Conservation (phyloP, 2,797 vertebrate species). For the Diplodus puntazzo region DNA sequence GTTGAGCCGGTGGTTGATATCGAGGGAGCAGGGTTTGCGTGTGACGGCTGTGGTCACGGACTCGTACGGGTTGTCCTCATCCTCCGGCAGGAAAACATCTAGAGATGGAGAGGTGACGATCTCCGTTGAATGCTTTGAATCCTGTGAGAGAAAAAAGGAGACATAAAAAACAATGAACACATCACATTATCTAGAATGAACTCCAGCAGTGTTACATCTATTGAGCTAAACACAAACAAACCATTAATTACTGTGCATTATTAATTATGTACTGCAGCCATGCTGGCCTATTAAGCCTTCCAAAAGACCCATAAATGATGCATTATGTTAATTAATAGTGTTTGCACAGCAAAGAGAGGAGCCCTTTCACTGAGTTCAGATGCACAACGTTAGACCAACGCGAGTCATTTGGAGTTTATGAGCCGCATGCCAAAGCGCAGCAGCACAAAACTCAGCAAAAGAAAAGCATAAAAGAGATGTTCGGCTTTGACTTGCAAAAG, state of each 20-base stretch:
- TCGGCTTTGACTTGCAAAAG: background rate
- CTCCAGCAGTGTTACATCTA: constrained; percentile 6
- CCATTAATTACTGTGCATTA: constrained; percentile 19
- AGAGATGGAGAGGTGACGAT: constrained; percentile 89
- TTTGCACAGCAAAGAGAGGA: constrained; percentile 20
- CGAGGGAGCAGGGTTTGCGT: constrained; percentile 94
- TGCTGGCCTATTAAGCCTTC: constrained; percentile 25
- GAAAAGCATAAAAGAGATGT: background rate
- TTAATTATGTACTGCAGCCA: constrained; percentile 40
- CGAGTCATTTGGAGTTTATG: constrained; percentile 1
- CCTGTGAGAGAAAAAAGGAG: constrained; percentile 76
- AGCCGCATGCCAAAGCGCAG: background rate
- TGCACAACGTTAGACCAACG: background rate
- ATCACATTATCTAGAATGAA: constrained; percentile 1
- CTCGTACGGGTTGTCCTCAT: constrained; percentile 93
- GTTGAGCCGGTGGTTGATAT: constrained; percentile 89
- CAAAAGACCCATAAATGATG: constrained; percentile 22
- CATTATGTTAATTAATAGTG: constrained; percentile 27
- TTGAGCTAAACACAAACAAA: constrained; percentile 36
- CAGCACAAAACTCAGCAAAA: background rate
- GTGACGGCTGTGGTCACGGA: constrained; percentile 92
- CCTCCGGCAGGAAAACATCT: constrained; percentile 92
- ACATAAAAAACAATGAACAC: constrained; percentile 10
- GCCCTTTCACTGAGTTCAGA: constrained; percentile 4
- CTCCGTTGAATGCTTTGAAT: constrained; percentile 89